These are phyloP conservation scores for Troglohyphantes excavatus DNA, from an alignment of 2,888 invertebrate genomes.

Conservation along the genomic window DNA sequence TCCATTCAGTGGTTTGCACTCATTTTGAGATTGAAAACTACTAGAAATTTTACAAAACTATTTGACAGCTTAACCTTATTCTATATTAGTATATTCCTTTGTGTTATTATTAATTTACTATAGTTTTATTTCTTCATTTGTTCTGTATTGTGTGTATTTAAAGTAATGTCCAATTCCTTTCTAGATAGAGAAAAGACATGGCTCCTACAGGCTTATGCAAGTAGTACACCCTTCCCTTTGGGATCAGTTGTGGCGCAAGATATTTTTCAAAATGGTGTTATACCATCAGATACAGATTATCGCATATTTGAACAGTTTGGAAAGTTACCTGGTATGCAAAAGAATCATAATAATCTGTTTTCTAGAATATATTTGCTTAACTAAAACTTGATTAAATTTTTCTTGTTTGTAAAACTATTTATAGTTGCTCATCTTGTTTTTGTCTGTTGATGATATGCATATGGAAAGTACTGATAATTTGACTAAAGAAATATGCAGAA, in stretches of 20 bases:
- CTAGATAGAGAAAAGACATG: conserved; percentile 83
- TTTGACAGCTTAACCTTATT: too few relatives aligned
- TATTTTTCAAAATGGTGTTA: conserved; percentile 93
- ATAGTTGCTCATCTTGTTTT: too few relatives aligned
- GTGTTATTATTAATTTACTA: neutral
- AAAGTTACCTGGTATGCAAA: conserved; percentile 87
- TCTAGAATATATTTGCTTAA: neutral
- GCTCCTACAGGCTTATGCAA: conserved; percentile 84
- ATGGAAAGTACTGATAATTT: neutral
- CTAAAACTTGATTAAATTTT: too few relatives aligned
- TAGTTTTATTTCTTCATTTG: neutral
- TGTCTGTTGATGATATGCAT: neutral
- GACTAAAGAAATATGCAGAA: too few relatives aligned
- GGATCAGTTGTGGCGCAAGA: conserved; percentile 90
- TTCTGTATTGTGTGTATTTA: neutral
- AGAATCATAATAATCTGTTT: neutral
- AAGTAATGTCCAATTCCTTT: neutral
- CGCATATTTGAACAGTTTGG: conserved; percentile 94
- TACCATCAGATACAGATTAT: conserved; percentile 96
- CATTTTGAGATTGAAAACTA: too few relatives aligned
- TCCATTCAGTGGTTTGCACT: too few relatives aligned
- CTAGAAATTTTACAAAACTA: too few relatives aligned
- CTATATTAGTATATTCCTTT: too few relatives aligned
- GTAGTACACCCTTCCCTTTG: conserved; percentile 91
- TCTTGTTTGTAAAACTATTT: neutral